Base-by-base conservation (phyloP, 1,140 invertebrate species). In the Apolygus lucorum region DNA sequence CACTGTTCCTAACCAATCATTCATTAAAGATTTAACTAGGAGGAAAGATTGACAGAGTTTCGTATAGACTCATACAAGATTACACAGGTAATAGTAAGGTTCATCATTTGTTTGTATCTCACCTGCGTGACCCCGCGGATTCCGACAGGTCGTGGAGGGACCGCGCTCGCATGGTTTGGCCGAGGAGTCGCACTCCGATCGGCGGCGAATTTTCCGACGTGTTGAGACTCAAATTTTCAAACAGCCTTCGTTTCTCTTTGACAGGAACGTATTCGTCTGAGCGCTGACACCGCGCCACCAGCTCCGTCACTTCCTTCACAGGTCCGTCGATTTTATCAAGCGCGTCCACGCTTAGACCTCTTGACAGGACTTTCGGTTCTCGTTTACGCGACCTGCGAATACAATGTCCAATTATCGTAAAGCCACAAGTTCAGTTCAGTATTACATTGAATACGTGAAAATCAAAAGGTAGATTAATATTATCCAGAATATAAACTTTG, bases 251-350 rank as follows among this genome's bases (percentile, higher is more conserved):
- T 72, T 85, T 86, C 71, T 86, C 84, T 67, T 81, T 81, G 0
- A 86, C 84, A 0, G 84, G 83, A 2, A 86, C 84, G 74, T 85
- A 86, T 59, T 79, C 82, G 62, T 84, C 83, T 1, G 80, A 79
- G 70, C 84, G 85, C 49, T 81, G 79, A 28, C 83, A 59, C 22
- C 54, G 11, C 54, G 54, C 81, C 29, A 84, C 71, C 1, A 85
- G 74, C 2, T 77, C 75, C 4, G 83, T 83, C 0, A 85, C 80
- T 21, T 59, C 54, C 22, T 13, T 59, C 17, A 79, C 80, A 25
- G 80, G 78, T 52, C 83, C 79, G 54, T 71, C 70, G 0, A 63
- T 69, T 63, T 42, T 68, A 27, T 8, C 59, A 17, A 52, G 54
- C 42, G 28, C 24, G 22, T 28, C 66, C 21, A 52, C 67, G 25